Evolutionary conservation across 2,113 vertebrate species (phyloP).

Genomic region (Abramis brama): DNA sequence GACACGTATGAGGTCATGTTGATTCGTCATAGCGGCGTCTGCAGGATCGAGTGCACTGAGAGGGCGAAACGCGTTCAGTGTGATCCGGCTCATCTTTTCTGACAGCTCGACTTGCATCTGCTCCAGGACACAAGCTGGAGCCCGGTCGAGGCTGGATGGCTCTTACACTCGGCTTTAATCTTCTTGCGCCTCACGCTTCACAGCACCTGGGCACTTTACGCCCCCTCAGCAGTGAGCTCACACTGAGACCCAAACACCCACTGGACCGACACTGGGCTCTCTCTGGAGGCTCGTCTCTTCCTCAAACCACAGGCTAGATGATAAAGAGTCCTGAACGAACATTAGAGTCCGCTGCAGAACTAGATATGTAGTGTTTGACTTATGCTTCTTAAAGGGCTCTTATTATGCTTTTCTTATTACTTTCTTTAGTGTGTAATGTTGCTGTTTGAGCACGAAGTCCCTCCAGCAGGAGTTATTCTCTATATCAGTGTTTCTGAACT

Average conservation of each 20-base stretch:
- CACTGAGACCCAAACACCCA: neutral
- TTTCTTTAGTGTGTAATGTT: no score
- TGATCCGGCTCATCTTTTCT: constrained; percentile 56
- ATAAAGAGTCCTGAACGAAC: neutral
- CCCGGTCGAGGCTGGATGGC: constrained; percentile 63
- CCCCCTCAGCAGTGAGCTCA: constrained; percentile 48
- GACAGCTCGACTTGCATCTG: constrained; percentile 54
- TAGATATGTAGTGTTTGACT: neutral
- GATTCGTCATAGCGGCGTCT: neutral
- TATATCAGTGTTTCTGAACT: no score
- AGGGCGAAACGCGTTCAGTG: constrained; percentile 40
- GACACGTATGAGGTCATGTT: neutral
- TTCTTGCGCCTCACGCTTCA: constrained; percentile 68
- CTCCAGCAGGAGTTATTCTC: no score
- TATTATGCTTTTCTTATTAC: no score
- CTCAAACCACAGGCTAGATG: neutral
- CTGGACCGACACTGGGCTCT: neutral
- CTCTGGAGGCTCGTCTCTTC: neutral
- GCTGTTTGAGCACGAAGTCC: no score
- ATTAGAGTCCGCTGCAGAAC: neutral
- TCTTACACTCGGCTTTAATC: constrained; percentile 73
- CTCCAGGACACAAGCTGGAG: constrained; percentile 61
- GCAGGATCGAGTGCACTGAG: neutral
- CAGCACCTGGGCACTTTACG: constrained; percentile 66
- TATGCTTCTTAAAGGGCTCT: neutral